A percentile compares a stretch with the other conserved stretches of the same genome.
phyloP scores from a whole-genome alignment of 2,113 vertebrate genomes.

The Jacana jacana region DNA sequence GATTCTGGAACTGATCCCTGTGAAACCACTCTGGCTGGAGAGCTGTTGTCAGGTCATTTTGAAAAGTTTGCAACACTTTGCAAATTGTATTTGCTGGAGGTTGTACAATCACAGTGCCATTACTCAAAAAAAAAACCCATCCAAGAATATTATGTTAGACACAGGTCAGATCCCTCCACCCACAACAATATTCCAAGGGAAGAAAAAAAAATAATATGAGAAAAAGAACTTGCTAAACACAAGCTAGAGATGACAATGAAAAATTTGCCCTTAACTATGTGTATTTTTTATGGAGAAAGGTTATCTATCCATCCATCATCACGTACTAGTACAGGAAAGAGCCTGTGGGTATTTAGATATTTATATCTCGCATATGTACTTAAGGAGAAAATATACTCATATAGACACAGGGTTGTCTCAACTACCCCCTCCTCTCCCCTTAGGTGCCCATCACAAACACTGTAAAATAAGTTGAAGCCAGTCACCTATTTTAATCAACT shows the following conservation, averaged over 20 bases:
- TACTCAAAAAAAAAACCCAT: background rate
- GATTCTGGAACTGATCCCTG: background rate
- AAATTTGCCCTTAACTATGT: background rate
- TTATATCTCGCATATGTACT: background rate
- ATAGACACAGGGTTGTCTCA: background rate
- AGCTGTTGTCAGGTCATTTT: constrained; percentile 49
- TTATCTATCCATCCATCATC: constrained; percentile 52
- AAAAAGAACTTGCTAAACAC: constrained; percentile 1
- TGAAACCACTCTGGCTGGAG: constrained; percentile 17
- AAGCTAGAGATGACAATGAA: constrained; percentile 1
- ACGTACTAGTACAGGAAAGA: constrained; percentile 4
- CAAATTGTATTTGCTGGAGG: constrained; percentile 50
- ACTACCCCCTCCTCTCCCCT: background rate
- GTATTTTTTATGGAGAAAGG: constrained; percentile 40
- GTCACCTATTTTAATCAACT: background rate
- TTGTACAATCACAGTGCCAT: constrained; percentile 7
- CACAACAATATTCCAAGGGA: background rate
- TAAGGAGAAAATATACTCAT: background rate
- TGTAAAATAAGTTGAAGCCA: background rate
- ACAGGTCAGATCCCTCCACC: constrained; percentile 1
- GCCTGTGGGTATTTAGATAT: background rate
- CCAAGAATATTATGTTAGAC: background rate
- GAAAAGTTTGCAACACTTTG: constrained; percentile 37
- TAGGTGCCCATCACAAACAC: background rate
- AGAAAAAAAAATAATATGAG: background rate